These are phyloP conservation scores for Microtus montanus DNA, from an alignment of 2,113 vertebrate species.

Conservation along the genomic window DNA sequence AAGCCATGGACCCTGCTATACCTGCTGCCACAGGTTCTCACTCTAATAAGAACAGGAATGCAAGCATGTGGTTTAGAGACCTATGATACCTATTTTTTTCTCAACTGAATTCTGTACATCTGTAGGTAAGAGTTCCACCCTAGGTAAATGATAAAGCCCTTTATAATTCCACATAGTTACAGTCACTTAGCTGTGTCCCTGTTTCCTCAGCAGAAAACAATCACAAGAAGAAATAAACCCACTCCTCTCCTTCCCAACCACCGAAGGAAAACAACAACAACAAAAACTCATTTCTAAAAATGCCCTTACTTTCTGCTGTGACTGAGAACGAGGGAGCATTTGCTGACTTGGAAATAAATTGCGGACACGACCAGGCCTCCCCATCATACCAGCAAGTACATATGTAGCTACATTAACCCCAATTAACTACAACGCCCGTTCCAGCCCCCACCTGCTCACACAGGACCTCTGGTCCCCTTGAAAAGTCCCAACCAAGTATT, in stretches of 20 bases:
- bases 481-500: conserved; percentile 53
- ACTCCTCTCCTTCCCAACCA: not conserved
- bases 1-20: not conserved
- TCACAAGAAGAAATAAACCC: conserved; percentile 14
- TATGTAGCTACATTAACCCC: conserved; percentile 6
- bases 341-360: conserved; percentile 53
- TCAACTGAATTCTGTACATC: not conserved
- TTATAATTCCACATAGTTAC: not conserved
- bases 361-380: not conserved
- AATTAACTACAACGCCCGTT: conserved; percentile 21
- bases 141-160: not conserved
- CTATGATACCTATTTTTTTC: not conserved
- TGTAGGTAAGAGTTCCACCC: not conserved
- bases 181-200: not conserved
- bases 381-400: not conserved
- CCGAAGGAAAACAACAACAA: not conserved
- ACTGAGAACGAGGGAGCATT: not conserved
- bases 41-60: not conserved
- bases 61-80: not conserved
- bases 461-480: conserved; percentile 7
- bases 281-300: not conserved
- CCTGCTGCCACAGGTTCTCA: not conserved
- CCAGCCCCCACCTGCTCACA: conserved; percentile 40
- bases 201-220: not conserved
- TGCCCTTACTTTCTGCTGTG: not conserved